Conservation (phyloP, 1,140 invertebrate species). For the Drosophila jambulina region DNA sequence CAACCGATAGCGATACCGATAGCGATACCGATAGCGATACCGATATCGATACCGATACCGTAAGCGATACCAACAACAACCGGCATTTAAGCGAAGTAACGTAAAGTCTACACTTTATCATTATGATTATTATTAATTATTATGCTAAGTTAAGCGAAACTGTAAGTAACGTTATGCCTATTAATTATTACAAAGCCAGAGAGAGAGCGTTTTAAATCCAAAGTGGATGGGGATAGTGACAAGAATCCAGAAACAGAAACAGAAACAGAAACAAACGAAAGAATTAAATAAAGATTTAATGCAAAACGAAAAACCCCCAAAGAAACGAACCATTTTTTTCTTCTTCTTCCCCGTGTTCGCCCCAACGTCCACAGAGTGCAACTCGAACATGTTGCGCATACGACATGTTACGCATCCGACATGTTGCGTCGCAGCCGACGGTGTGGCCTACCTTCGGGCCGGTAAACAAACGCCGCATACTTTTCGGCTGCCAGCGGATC, state of each 20-base stretch:
- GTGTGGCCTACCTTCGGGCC: slow-evolving; percentile 32
- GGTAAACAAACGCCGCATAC: neutral
- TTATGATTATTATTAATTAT: slow-evolving; percentile 75
- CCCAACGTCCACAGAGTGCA: neutral
- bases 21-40: slow-evolving; percentile 4
- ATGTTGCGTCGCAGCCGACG: neutral
- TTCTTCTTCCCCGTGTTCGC: neutral
- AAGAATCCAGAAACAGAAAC: slow-evolving; percentile 15
- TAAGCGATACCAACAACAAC: slow-evolving; percentile 32
- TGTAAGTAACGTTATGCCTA: slow-evolving; percentile 81
- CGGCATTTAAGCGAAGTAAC: slow-evolving; percentile 29
- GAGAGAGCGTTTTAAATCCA: slow-evolving; percentile 61
- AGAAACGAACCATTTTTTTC: slow-evolving; percentile 29
- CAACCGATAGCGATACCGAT: slow-evolving; percentile 12
- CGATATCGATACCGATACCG: neutral
- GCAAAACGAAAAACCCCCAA: slow-evolving; percentile 60
- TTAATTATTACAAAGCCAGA: slow-evolving; percentile 55
- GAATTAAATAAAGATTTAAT: slow-evolving; percentile 81
- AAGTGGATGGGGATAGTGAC: slow-evolving; percentile 25
- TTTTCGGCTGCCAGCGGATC: neutral
- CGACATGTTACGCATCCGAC: slow-evolving; percentile 3
- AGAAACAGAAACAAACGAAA: slow-evolving; percentile 23
- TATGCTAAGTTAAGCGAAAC: slow-evolving; percentile 73
- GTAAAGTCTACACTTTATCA: slow-evolving; percentile 58
- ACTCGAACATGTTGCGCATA: slow-evolving; percentile 47